Percentiles rank a stretch among this genome's conserved stretches.
phyloP scores from a whole-genome alignment of 1,140 invertebrate genomes.

The Drosophila hydei region DNA sequence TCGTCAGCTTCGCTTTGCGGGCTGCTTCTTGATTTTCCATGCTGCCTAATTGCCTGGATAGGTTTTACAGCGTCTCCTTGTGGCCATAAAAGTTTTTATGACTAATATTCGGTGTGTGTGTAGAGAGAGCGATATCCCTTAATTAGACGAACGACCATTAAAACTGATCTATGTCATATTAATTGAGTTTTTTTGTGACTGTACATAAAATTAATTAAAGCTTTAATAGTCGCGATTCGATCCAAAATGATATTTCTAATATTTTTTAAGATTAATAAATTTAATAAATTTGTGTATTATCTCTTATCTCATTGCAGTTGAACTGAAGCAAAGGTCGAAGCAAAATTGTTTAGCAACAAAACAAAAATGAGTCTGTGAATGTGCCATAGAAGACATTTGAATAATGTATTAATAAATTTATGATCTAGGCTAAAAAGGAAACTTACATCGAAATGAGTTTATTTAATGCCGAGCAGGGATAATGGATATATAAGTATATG shows the following conservation, averaged over 20 bases:
- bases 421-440: conserved; percentile 16
- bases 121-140: conserved; percentile 37
- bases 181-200: conserved; percentile 36
- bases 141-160: conserved; percentile 61
- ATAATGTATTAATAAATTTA: conserved; percentile 30
- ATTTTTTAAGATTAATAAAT: conserved; percentile 5
- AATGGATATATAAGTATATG: background rate
- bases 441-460: background rate
- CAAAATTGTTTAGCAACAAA: conserved; percentile 7
- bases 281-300: conserved; percentile 1
- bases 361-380: conserved; percentile 48
- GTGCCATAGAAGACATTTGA: conserved; percentile 56
- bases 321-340: background rate
- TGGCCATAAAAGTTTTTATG: conserved; percentile 61
- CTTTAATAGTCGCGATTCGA: conserved; percentile 25
- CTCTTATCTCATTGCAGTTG: conserved; percentile 25
- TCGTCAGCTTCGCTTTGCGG: conserved; percentile 2
- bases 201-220: conserved; percentile 27
- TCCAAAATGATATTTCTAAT: background rate
- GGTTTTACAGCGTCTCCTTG: conserved; percentile 39
- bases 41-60: conserved; percentile 58
- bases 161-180: conserved; percentile 60
- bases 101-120: conserved; percentile 40
- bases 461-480: background rate
- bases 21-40: conserved; percentile 16